phyloP scores from a whole-genome alignment of 2,797 vertebrate species.

The Rhinogobio ventralis region DNA sequence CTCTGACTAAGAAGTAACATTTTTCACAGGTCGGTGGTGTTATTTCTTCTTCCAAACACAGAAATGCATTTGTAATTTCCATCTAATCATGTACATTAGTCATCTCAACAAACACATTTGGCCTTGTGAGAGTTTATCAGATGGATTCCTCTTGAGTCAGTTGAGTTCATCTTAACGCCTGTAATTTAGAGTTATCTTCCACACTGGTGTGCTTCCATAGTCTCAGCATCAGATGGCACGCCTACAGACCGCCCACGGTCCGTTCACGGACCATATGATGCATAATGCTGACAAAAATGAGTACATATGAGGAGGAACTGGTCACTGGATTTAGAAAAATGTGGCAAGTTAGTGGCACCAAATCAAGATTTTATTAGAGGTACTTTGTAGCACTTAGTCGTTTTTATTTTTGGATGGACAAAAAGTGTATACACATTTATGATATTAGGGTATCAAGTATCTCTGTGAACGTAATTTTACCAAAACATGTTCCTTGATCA shows the following conservation, averaged over 20 bases:
- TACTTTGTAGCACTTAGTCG: not conserved
- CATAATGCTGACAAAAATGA: not conserved
- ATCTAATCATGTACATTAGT: not conserved
- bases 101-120: not conserved
- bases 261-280: not conserved
- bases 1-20: not conserved
- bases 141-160: not conserved
- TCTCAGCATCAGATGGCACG: conserved; percentile 25
- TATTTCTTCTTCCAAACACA: not conserved
- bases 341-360: not conserved
- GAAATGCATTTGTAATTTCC: not conserved
- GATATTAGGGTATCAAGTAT: not conserved
- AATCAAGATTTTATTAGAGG: conserved; percentile 4
- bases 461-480: not conserved
- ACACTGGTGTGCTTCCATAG: not conserved
- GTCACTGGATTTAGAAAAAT: not conserved
- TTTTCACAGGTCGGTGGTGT: not conserved
- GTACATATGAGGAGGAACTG: not conserved
- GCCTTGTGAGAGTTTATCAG: not conserved
- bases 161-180: conserved; percentile 3
- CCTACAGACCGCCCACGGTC: conserved; percentile 5
- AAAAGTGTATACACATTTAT: not conserved
- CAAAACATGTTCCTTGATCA: not conserved
- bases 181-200: not conserved
- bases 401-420: not conserved